phyloP scores from a whole-genome alignment of 2,113 vertebrate genomes.

The Pyrgilauda ruficollis region DNA sequence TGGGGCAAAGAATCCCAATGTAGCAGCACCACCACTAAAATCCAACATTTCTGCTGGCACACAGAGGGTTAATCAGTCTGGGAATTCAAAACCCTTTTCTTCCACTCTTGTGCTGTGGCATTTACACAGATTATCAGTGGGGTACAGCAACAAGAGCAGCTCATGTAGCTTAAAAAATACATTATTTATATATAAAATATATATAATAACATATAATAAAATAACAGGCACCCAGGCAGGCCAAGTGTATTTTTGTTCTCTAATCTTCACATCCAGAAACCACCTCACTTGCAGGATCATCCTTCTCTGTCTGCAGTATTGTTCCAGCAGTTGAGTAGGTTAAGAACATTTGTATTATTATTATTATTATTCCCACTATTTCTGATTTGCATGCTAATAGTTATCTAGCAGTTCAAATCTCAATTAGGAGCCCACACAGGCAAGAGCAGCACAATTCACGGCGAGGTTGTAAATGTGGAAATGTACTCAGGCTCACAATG shows the following conservation, averaged over 20 bases:
- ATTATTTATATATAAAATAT: background rate
- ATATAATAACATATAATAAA: background rate
- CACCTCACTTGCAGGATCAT: background rate
- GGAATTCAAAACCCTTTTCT: background rate
- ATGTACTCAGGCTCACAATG: background rate
- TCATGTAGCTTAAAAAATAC: background rate
- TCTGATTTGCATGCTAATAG: conserved; percentile 32
- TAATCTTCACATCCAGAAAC: background rate
- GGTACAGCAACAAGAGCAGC: background rate
- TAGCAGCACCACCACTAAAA: background rate
- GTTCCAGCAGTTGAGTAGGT: background rate
- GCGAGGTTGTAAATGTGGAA: background rate
- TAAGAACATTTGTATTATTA: conserved; percentile 3
- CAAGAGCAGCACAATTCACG: background rate
- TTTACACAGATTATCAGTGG: background rate
- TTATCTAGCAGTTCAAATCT: conserved; percentile 13
- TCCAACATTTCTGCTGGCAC: background rate
- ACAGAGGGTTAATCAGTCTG: background rate
- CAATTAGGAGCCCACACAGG: conserved; percentile 21
- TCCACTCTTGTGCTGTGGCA: background rate
- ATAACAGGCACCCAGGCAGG: background rate
- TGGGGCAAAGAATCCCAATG: background rate
- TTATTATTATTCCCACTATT: conserved; percentile 16
- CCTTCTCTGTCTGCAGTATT: background rate
- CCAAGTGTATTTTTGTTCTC: background rate